Evolutionary conservation across 2,113 vertebrate genomes (phyloP).

Genomic region (Colinus virginianus): DNA sequence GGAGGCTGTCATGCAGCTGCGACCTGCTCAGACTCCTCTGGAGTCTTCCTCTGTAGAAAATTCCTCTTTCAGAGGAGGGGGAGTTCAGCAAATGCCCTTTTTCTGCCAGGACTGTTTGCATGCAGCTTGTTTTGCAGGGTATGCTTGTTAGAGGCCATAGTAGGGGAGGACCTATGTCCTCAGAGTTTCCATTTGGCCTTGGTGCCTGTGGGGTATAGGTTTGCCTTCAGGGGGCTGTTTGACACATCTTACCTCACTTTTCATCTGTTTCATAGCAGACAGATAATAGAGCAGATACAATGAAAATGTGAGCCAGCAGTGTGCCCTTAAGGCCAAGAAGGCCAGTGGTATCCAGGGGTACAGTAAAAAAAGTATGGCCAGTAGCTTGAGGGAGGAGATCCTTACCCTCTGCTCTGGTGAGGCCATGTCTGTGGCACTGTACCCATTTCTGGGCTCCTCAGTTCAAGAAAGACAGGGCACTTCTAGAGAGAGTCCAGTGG

Average conservation of each 20-base stretch:
- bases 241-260: not conserved
- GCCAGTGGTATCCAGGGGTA: too few relatives aligned
- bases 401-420: too few relatives aligned
- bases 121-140: not conserved
- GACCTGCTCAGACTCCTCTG: rapidly evolving
- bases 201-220: not conserved
- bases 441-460: too few relatives aligned
- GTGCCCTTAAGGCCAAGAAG: too few relatives aligned
- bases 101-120: too few relatives aligned
- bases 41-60: not conserved
- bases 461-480: too few relatives aligned
- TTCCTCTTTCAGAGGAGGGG: not conserved
- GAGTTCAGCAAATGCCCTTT: not conserved
- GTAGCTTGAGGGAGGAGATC: too few relatives aligned
- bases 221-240: not conserved
- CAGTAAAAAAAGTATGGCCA: too few relatives aligned
- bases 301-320: not conserved
- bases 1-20: rapidly evolving
- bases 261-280: not conserved
- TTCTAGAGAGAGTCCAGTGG: too few relatives aligned
- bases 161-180: not conserved
- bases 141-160: not conserved
- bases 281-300: not conserved
- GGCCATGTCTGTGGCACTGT: too few relatives aligned
- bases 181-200: not conserved